Evolutionary conservation across 2,113 vertebrate genomes (phyloP).

Genomic region (Solenodon paradoxus): DNA sequence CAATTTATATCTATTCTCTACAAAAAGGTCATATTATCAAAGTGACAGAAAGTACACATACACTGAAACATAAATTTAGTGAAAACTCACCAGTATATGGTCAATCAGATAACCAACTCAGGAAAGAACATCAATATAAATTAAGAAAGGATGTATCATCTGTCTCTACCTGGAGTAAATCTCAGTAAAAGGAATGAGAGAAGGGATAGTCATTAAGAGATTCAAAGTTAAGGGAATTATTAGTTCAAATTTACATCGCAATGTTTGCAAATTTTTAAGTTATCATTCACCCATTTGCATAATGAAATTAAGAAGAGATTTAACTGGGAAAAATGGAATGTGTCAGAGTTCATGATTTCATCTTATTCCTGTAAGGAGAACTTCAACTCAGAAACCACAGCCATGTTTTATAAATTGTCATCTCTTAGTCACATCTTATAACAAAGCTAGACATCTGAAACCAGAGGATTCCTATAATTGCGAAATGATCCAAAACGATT

Average conservation of each 20-base stretch:
- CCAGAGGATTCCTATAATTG: neutral
- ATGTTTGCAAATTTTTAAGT: neutral
- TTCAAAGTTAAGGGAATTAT: neutral
- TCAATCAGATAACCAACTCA: neutral
- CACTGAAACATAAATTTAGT: neutral
- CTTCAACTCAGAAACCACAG: neutral
- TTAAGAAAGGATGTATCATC: neutral
- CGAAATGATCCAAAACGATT: neutral
- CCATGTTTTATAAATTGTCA: neutral
- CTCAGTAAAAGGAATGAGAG: neutral
- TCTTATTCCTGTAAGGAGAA: neutral
- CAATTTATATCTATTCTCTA: neutral
- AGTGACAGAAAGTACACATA: neutral
- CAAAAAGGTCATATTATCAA: neutral
- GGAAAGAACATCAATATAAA: neutral
- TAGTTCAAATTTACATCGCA: neutral
- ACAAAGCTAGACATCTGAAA: neutral
- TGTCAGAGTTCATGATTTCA: neutral
- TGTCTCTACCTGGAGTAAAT: neutral
- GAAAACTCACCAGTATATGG: neutral
- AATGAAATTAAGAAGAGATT: neutral
- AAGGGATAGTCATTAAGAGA: neutral
- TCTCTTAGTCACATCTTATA: neutral
- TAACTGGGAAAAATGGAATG: neutral
- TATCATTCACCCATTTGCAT: neutral